These are phyloP conservation scores for Plecotus auritus DNA, from an alignment of 2,113 vertebrate genomes.

Conservation along the genomic window DNA sequence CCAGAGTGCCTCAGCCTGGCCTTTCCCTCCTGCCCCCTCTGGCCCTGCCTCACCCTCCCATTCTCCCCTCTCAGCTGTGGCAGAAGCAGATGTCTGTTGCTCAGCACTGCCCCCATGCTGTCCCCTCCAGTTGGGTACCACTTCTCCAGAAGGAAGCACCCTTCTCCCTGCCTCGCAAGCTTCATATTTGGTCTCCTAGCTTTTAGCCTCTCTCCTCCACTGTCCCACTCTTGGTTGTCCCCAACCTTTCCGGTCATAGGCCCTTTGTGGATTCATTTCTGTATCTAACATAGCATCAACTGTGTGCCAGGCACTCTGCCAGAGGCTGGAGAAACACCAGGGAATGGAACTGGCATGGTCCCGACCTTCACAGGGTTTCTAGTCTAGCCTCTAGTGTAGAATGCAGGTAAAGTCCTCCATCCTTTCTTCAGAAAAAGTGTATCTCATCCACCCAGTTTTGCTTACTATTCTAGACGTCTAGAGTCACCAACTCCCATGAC, in stretches of 20 bases:
- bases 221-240: background rate
- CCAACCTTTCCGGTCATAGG: background rate
- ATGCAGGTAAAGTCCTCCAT: background rate
- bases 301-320: background rate
- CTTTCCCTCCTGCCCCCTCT: background rate
- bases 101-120: background rate
- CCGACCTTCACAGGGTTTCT: background rate
- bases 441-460: background rate
- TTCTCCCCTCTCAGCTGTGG: too few species aligned
- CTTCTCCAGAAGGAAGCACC: background rate
- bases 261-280: background rate
- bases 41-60: background rate
- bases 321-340: too few species aligned
- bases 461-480: background rate
- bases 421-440: background rate
- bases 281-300: background rate
- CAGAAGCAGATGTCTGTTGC: background rate
- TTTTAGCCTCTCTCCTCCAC: background rate
- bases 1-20: background rate
- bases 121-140: background rate
- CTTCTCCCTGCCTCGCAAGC: background rate
- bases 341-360: background rate
- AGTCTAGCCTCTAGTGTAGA: background rate
- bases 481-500: background rate
- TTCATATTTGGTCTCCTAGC: background rate